Evolutionary conservation across 2,797 vertebrate species (phyloP), one percentile per base, ranked within the genome.

Genomic region (Setipinna tenuifilis): DNA sequence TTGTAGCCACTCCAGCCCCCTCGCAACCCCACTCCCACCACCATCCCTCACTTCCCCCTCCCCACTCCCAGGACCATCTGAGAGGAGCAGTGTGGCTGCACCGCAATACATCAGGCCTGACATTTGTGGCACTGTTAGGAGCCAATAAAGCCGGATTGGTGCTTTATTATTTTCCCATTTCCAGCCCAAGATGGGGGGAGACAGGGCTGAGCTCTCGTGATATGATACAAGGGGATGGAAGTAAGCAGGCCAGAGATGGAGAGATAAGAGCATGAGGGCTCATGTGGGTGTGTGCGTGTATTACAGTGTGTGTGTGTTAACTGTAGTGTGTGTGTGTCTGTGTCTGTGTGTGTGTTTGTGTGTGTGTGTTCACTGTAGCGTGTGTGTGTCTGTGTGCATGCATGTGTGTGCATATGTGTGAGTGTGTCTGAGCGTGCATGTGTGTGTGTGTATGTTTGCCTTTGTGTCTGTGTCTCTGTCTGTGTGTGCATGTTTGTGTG

Each of bases 71-170:
- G 83, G 85, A 91, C 89, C 86, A 85, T 91, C 87, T 62, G 84
- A 92, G 87, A 12, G n/a, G 84, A 80, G 89, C 80, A 54, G 2
- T 54, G 50, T 54, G 25, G 89, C 88, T 12, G 44, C 0, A 41
- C 85, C 82, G 89, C 89, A 85, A 92, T 93, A 88, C 88, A 92
- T 94, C 91, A 93, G 82, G 3, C 65, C 75, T 91, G 91, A 91
- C 90, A 88, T 92, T 91, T 92, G 89, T 88, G 88, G 89, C 87
- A 86, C 91, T 91, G 90, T 93, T 93, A 94, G 85, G 85, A 88
- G 90, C 90, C 90, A 89, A 89, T 94, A 91, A 90, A 92, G 62
- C 89, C 82, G 25, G 85, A 54, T 87, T 89, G 85, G 87, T 87
- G 88, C 86, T 88, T 90, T 90, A 80, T 90, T 87, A 85, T 88